Evolutionary conservation across 2,113 vertebrate species (phyloP).

Genomic region (Corvus cornix): DNA sequence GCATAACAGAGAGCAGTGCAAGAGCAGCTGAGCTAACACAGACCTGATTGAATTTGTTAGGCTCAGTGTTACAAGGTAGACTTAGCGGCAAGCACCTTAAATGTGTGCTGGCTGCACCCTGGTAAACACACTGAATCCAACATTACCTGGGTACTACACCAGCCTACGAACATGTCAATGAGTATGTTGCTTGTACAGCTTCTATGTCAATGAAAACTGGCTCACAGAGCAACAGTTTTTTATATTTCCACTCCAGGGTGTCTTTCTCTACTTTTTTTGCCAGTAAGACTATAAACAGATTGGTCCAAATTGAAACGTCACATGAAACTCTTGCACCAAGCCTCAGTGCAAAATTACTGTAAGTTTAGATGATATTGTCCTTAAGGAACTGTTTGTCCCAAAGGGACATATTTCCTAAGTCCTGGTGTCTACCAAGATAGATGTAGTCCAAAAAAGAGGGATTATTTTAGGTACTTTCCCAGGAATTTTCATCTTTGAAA

Average conservation of each 20-base stretch:
- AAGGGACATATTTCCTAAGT: background rate
- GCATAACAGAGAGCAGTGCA: background rate
- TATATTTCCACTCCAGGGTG: background rate
- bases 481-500: background rate
- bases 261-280: background rate
- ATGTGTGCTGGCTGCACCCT: fast-evolving
- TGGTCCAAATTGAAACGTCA: background rate
- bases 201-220: background rate
- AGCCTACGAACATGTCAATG: background rate
- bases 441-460: background rate
- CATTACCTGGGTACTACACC: background rate
- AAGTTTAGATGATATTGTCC: background rate
- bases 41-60: background rate
- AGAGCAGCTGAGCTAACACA: background rate
- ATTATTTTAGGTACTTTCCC: background rate
- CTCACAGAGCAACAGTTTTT: background rate
- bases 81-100: background rate
- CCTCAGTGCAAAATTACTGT: background rate
- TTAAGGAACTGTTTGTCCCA: background rate
- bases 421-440: background rate
- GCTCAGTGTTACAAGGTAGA: background rate
- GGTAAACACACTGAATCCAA: background rate
- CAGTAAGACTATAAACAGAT: background rate
- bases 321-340: background rate
- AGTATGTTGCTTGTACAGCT: background rate